Conservation (phyloP, 2,113 vertebrate species). For the Azemiops feae region DNA sequence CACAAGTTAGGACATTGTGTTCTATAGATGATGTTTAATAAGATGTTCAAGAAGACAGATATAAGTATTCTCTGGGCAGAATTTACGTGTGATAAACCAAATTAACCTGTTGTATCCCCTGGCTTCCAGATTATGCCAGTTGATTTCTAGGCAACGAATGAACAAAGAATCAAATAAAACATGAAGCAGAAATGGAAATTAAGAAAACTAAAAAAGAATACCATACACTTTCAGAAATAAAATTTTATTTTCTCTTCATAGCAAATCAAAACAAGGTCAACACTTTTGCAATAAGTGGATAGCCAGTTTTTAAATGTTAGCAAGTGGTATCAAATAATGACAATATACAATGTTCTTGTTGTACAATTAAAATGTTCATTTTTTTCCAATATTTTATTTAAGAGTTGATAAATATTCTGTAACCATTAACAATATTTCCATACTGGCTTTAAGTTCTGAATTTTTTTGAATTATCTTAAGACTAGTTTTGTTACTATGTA, state of each 20-base stretch:
- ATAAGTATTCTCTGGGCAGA: background rate
- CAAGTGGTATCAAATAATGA: background rate
- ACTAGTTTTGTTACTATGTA: background rate
- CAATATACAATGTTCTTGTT: background rate
- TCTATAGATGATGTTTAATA: background rate
- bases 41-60: background rate
- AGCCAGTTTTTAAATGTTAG: background rate
- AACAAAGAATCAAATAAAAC: background rate
- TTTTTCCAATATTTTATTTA: background rate
- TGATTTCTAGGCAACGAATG: background rate
- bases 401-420: background rate
- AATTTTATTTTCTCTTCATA: background rate
- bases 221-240: background rate
- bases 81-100: background rate
- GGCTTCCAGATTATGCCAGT: background rate
- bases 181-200: background rate
- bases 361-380: background rate
- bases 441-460: background rate
- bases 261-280: background rate
- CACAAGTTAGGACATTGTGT: background rate
- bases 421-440: background rate
- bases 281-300: too few species aligned
- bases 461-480: background rate
- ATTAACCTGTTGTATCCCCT: background rate
- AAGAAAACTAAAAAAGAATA: background rate